These are phyloP conservation scores for Onchidella celtica DNA, from an alignment of 2,888 invertebrate genomes.

Conservation along the genomic window DNA sequence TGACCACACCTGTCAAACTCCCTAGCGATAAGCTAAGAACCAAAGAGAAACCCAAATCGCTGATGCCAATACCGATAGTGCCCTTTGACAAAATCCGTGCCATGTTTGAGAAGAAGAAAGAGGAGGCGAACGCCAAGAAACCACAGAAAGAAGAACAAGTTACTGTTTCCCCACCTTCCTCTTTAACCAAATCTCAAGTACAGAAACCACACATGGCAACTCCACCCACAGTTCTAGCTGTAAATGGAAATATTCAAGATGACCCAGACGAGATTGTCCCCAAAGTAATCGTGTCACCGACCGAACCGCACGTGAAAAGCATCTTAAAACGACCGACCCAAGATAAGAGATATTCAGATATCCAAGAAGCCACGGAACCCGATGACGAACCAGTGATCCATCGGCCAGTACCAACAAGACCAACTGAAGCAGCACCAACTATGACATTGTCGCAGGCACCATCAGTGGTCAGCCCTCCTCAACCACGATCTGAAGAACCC, in stretches of 20 bases:
- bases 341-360: slow-evolving; percentile 51
- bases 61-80: slow-evolving; percentile 74
- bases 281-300: slow-evolving; percentile 43
- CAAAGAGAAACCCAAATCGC: slow-evolving; percentile 65
- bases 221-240: background rate
- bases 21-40: slow-evolving; percentile 73
- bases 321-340: slow-evolving; percentile 34
- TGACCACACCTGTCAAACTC: slow-evolving; percentile 59
- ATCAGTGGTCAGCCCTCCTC: slow-evolving; percentile 6
- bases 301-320: slow-evolving; percentile 45
- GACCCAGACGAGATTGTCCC: slow-evolving; percentile 37
- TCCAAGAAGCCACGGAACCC: slow-evolving; percentile 50
- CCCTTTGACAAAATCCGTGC: slow-evolving; percentile 72
- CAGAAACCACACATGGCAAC: slow-evolving; percentile 9
- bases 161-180: slow-evolving; percentile 39
- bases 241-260: slow-evolving; percentile 32
- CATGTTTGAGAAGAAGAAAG: slow-evolving; percentile 68
- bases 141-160: slow-evolving; percentile 29
- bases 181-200: slow-evolving; percentile 39
- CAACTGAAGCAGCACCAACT: slow-evolving; percentile 27
- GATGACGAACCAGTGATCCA: slow-evolving; percentile 52
- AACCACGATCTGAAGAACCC: background rate
- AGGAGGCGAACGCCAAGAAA: slow-evolving; percentile 15
- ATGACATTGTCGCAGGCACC: slow-evolving; percentile 4
- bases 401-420: slow-evolving; percentile 49